Base-by-base conservation (phyloP, 92 coral and sea anemone species). In the Plumapathes pennacea region DNA sequence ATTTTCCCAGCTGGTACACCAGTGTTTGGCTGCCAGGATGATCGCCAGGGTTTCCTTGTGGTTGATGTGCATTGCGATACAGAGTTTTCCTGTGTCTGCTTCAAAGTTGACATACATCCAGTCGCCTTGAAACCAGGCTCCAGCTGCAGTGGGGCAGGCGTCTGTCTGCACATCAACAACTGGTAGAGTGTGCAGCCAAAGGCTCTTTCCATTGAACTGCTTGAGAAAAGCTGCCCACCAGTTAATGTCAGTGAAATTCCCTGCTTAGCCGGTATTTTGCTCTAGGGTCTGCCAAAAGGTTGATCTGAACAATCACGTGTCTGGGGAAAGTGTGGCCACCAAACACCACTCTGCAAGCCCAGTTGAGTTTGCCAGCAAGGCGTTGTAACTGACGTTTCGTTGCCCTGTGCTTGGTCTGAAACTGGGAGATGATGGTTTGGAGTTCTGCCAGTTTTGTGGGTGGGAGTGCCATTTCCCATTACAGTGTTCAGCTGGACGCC, bases 41-140 rank as follows among this genome's bases (percentile, higher is more conserved):
- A 69, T 55, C 10, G 80, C 72, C 43, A 72, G 39, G 26, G 65
- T 63, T 33, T 73, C 72, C 29, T 73, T 71, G 31, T 60, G 68
- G 29, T 54, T 74, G 13, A 74, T 74, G 67, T 64, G 82, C 25
- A 64, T 38, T 9, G 1, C 9, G 10, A 12, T n/a, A n/a, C n/a
- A n/a, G 50, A 50, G 27, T 5, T 11, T 40, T 10, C 71, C 64
- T 24, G 50, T 25, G n/a, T 74, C 61, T 0, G 22, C 1, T 0
- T 40, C 6, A 40, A 72, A 55, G 32, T 46, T 50, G 37, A 54
- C 59, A 46, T 47, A 74, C 6, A 44, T 32, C 72, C 72, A 51
- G 21, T 72, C 57, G 1, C 80, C 80, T n/a, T 63, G 41, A 36
- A 61, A 72, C 29, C 25, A 74, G 4, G 56, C 64, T 2, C 48